A percentile compares a stretch with the other conserved stretches of the same genome.
phyloP scores from a whole-genome alignment of 2,888 invertebrate genomes.

The Ophonus ardosiacus region DNA sequence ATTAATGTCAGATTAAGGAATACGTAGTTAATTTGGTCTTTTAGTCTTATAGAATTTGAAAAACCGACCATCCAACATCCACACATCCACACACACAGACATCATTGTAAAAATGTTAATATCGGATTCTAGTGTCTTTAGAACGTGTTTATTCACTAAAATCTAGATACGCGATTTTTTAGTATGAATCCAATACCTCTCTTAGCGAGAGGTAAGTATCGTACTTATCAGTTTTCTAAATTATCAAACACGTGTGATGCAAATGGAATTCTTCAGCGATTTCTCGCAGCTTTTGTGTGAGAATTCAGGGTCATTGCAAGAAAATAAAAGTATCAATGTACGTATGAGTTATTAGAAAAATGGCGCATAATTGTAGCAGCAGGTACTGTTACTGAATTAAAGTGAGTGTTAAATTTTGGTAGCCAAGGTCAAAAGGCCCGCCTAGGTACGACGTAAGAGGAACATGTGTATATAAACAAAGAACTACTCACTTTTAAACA shows the following conservation, averaged over 20 bases:
- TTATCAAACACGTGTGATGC: conserved; percentile 14
- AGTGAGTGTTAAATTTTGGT: conserved; percentile 46
- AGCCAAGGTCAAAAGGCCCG: conserved; percentile 29
- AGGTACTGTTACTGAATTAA: conserved; percentile 47
- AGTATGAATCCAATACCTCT: too few relatives aligned
- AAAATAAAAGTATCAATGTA: neutral
- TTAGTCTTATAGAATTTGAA: too few relatives aligned
- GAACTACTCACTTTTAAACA: neutral
- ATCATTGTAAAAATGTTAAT: too few relatives aligned
- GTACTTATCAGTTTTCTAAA: conserved; percentile 19
- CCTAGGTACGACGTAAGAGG: neutral
- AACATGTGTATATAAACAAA: conserved; percentile 7
- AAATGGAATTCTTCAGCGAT: neutral
- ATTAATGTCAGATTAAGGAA: too few relatives aligned
- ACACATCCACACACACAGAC: too few relatives aligned
- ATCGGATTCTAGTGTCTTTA: too few relatives aligned
- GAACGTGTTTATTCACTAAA: too few relatives aligned
- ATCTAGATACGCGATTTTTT: too few relatives aligned
- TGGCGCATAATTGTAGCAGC: conserved; percentile 23
- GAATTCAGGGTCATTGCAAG: conserved; percentile 4
- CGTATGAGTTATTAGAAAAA: conserved; percentile 19
- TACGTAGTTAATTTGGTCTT: too few relatives aligned
- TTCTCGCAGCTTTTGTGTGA: neutral
- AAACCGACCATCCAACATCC: too few relatives aligned
- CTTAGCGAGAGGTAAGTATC: too few relatives aligned